Conservation (phyloP, 1,140 invertebrate genomes). For the Carcinoscorpius rotundicauda region DNA sequence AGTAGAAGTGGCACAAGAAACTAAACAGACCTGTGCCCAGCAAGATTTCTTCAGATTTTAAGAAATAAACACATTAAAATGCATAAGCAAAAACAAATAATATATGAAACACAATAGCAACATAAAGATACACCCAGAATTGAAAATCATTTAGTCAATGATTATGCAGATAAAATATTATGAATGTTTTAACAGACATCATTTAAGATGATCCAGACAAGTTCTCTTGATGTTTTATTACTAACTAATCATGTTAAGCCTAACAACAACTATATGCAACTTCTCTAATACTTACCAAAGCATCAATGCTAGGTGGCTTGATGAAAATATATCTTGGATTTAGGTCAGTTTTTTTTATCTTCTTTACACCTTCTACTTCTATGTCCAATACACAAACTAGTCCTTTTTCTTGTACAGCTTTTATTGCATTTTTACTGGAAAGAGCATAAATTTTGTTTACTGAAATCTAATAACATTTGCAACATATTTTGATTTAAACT, state of each 20-base stretch:
- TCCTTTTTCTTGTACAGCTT: slow-evolving; percentile 60
- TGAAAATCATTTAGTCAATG: too few species aligned
- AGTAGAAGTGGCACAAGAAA: too few species aligned
- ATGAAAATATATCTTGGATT: slow-evolving; percentile 81
- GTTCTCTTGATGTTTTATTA: not conserved
- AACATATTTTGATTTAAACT: too few species aligned
- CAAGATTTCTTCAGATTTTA: too few species aligned
- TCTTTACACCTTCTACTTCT: slow-evolving; percentile 90
- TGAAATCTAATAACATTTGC: too few species aligned
- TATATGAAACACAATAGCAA: too few species aligned
- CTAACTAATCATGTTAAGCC: not conserved
- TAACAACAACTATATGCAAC: not conserved
- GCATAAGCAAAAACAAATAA: too few species aligned
- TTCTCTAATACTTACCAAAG: slow-evolving; percentile 31
- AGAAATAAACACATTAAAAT: too few species aligned
- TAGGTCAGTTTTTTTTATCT: slow-evolving; percentile 69
- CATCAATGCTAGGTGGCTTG: slow-evolving; percentile 75
- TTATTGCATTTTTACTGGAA: slow-evolving; percentile 71
- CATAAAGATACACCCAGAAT: too few species aligned
- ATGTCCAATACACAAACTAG: slow-evolving; percentile 92
- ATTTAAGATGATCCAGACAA: not conserved
- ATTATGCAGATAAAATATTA: too few species aligned
- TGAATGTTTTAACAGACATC: too few species aligned
- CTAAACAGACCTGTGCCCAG: too few species aligned
- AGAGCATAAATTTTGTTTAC: slow-evolving; percentile 10